Evolutionary conservation across 2,888 invertebrate species (phyloP).

Genomic region (Oscheius sp.): DNA sequence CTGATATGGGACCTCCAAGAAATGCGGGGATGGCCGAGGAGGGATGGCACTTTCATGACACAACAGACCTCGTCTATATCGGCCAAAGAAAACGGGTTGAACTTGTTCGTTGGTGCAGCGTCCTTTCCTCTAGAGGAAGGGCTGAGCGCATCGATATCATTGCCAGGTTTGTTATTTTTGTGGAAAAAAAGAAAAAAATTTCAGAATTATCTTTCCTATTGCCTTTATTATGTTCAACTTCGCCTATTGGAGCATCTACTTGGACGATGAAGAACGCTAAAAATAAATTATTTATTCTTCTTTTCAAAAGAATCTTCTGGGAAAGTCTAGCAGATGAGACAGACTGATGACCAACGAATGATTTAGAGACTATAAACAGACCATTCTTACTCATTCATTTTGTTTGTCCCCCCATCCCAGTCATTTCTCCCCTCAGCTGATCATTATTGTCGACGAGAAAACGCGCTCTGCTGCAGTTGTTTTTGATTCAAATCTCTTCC

Average conservation of each 20-base stretch:
- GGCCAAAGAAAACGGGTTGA: constrained; percentile 68
- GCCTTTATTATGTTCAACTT: constrained; percentile 68
- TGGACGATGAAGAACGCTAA: constrained; percentile 51
- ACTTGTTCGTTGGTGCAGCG: constrained; percentile 67
- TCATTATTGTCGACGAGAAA: too few relatives aligned
- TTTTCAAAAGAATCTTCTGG: too few relatives aligned
- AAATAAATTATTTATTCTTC: neutral
- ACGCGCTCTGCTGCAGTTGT: too few relatives aligned
- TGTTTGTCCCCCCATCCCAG: too few relatives aligned
- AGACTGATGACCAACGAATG: too few relatives aligned
- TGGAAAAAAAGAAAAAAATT: constrained; percentile 17
- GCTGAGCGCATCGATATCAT: constrained; percentile 69
- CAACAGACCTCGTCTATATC: constrained; percentile 61
- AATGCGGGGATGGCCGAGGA: constrained; percentile 46
- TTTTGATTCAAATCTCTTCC: too few relatives aligned
- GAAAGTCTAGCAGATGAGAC: too few relatives aligned
- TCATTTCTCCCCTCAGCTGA: too few relatives aligned
- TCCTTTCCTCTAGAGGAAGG: constrained; percentile 63
- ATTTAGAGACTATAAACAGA: too few relatives aligned
- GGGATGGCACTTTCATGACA: constrained; percentile 59
- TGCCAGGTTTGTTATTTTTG: constrained; percentile 49
- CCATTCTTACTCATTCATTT: too few relatives aligned
- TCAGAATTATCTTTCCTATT: constrained; percentile 67
- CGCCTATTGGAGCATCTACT: constrained; percentile 68
- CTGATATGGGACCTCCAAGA: constrained; percentile 35